A percentile compares a stretch with the other conserved stretches of the same genome.
Evolutionary conservation across 2,888 invertebrate genomes (phyloP).

Genomic region (Synanthedon myopaeformis): DNA sequence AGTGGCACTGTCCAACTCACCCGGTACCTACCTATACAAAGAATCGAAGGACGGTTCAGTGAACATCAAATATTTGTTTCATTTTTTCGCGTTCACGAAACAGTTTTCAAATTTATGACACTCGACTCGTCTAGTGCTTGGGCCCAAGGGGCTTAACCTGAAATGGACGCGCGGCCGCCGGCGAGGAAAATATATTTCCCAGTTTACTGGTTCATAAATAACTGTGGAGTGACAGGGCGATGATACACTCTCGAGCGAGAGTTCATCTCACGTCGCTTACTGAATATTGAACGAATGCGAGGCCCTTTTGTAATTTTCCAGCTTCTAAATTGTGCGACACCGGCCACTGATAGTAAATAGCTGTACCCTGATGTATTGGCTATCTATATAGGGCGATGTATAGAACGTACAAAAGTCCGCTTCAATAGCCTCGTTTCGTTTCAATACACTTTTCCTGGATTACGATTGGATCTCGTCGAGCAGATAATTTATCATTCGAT

Average conservation of each 20-base stretch:
- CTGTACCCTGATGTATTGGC: not conserved
- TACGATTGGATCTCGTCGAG: not conserved
- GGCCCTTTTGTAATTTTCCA: conserved; percentile 31
- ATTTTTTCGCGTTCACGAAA: conserved; percentile 58
- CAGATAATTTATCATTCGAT: not conserved
- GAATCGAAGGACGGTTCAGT: conserved; percentile 7
- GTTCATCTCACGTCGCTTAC: conserved; percentile 59
- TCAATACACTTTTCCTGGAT: too few species aligned
- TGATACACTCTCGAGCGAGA: conserved; percentile 62
- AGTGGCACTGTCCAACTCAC: not conserved
- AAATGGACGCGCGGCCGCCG: conserved; percentile 61
- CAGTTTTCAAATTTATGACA: conserved; percentile 69
- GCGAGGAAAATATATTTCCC: conserved; percentile 67
- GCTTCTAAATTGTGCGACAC: conserved; percentile 2
- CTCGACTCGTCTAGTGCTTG: conserved; percentile 62
- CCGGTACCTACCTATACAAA: not conserved
- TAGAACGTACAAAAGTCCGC: not conserved
- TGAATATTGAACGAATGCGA: conserved; percentile 53
- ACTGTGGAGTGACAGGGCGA: conserved; percentile 65
- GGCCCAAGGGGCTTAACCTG: conserved; percentile 67
- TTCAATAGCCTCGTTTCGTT: not conserved
- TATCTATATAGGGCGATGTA: not conserved
- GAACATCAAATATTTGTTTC: conserved; percentile 56
- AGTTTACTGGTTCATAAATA: conserved; percentile 70
- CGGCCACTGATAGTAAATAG: not conserved